These are phyloP conservation scores for Indicator indicator DNA, from an alignment of 2,113 vertebrate species.

Conservation along the genomic window DNA sequence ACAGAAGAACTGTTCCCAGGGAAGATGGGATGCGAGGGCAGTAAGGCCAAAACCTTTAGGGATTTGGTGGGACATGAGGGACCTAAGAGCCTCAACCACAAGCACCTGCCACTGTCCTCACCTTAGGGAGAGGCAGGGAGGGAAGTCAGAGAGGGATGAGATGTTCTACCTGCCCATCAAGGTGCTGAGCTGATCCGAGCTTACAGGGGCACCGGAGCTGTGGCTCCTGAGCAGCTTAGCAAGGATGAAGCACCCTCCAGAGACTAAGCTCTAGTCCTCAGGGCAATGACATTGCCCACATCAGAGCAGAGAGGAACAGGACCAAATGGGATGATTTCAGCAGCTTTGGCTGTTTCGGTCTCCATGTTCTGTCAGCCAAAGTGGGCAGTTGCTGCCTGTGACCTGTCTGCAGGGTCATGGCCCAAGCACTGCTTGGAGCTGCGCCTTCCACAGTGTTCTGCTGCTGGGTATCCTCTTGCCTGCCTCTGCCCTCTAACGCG, in stretches of 20 bases:
- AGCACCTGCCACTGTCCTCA: fast-evolving
- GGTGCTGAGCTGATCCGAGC: background rate
- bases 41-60: fast-evolving
- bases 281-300: background rate
- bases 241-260: background rate
- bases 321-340: fast-evolving
- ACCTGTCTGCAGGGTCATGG: fast-evolving
- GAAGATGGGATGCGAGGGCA: fast-evolving
- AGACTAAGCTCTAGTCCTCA: background rate
- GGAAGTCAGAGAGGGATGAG: fast-evolving
- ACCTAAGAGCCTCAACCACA: fast-evolving
- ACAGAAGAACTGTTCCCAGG: background rate
- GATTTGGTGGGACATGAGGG: fast-evolving
- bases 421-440: background rate
- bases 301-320: background rate
- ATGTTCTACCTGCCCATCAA: fast-evolving
- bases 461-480: fast-evolving
- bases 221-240: background rate
- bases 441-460: background rate
- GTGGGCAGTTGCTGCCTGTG: fast-evolving
- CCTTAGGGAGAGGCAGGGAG: fast-evolving
- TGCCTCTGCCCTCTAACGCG: fast-evolving
- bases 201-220: background rate
- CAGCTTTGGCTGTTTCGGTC: background rate
- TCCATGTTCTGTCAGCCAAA: fast-evolving